A percentile compares a stretch with the other conserved stretches of the same genome.
These are phyloP conservation scores for Tetraodon nigroviridis DNA, from an alignment of 2,113 vertebrate species.

Conservation along the genomic window DNA sequence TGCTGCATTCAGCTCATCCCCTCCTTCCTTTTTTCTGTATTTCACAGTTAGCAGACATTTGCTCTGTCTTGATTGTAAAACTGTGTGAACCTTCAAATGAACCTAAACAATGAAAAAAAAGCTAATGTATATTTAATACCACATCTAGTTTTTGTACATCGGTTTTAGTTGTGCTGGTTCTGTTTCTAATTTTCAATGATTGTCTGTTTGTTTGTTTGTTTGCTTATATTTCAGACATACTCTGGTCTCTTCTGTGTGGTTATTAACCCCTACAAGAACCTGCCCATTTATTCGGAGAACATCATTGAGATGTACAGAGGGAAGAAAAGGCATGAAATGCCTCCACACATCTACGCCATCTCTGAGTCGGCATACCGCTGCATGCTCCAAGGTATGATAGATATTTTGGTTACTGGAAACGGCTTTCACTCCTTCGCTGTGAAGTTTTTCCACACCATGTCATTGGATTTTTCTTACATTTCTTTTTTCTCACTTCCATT, in stretches of 20 bases:
- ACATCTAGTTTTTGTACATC: too few relatives aligned
- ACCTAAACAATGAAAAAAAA: too few relatives aligned
- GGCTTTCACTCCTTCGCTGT: neutral
- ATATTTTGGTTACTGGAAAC: neutral
- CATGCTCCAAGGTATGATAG: constrained; percentile 71
- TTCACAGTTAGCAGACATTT: too few relatives aligned
- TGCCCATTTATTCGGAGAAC: constrained; percentile 76
- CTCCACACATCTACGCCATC: constrained; percentile 76
- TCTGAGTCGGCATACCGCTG: constrained; percentile 75
- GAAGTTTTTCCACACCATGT: neutral
- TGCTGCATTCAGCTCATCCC: too few relatives aligned
- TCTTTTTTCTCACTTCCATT: neutral
- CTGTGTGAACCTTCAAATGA: too few relatives aligned
- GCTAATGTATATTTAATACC: too few relatives aligned
- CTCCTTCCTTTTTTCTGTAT: too few relatives aligned
- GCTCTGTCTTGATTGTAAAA: too few relatives aligned
- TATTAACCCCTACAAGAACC: constrained; percentile 78
- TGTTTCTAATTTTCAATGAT: neutral
- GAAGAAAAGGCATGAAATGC: constrained; percentile 76
- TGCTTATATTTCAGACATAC: constrained; percentile 63
- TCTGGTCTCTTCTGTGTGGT: constrained; percentile 75
- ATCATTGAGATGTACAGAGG: constrained; percentile 77
- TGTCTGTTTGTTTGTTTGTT: constrained; percentile 8
- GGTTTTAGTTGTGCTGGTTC: too few relatives aligned
- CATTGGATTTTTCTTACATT: neutral